Evolutionary conservation across 1,140 invertebrate genomes (phyloP).

Genomic region (Lordiphosa mommai): DNA sequence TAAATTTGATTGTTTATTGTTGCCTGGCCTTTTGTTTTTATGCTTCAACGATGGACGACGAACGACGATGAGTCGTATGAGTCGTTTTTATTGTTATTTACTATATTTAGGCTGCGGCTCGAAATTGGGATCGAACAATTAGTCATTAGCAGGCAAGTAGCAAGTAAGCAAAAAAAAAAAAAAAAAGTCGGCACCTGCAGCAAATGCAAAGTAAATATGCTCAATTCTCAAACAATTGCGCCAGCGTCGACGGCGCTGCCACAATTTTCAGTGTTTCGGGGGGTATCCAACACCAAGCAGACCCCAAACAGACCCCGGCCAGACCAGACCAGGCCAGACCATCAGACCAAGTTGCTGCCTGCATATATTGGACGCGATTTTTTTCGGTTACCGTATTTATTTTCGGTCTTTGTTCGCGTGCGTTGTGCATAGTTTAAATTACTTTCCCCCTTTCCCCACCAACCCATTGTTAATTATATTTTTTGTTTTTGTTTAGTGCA

Average conservation of each 20-base stretch:
- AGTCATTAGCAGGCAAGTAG: constrained; percentile 18
- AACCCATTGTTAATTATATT: not conserved
- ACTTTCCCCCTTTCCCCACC: not conserved
- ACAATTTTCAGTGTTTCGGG: too few relatives aligned
- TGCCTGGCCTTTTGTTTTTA: constrained; percentile 1
- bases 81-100: constrained; percentile 42
- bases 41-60: constrained; percentile 10
- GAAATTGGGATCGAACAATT: constrained; percentile 27
- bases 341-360: too few relatives aligned
- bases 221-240: not conserved
- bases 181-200: constrained; percentile 27
- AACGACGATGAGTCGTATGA: not conserved
- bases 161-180: constrained; percentile 1
- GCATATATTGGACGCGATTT: constrained; percentile 6
- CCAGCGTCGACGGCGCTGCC: too few relatives aligned
- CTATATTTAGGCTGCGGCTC: constrained; percentile 51
- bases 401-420: constrained; percentile 32
- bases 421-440: constrained; percentile 48
- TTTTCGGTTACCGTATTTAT: constrained; percentile 21
- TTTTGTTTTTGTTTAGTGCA: constrained; percentile 1
- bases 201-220: constrained; percentile 32
- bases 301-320: too few relatives aligned
- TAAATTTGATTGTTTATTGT: constrained; percentile 5
- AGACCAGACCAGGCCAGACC: too few relatives aligned
- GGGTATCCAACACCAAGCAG: too few relatives aligned